A percentile compares a stretch with the other conserved stretches of the same genome.
These are phyloP conservation scores for Phorcus lineatus DNA, from an alignment of 2,888 invertebrate species.

Conservation along the genomic window DNA sequence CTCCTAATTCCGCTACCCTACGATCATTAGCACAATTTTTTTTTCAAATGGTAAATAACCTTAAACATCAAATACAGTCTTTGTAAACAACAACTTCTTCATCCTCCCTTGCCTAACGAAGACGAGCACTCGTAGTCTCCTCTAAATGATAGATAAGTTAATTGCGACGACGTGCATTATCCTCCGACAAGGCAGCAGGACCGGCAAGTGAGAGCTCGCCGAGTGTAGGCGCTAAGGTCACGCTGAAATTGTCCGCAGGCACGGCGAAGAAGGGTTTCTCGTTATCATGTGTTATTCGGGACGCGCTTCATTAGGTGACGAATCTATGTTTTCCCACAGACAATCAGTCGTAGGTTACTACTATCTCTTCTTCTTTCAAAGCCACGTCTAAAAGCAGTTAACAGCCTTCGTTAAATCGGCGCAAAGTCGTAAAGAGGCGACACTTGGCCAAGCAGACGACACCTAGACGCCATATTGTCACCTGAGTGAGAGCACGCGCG, in stretches of 20 bases:
- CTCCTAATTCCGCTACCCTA: too few species aligned
- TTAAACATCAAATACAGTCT: too few species aligned
- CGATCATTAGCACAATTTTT: too few species aligned
- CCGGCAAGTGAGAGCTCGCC: too few species aligned
- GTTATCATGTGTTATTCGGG: slow-evolving; percentile 10
- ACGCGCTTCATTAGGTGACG: slow-evolving; percentile 15
- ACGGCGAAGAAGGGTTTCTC: not conserved
- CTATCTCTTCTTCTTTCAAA: slow-evolving; percentile 18
- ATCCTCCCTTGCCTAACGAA: too few species aligned
- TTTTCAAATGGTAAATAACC: too few species aligned
- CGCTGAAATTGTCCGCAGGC: not conserved
- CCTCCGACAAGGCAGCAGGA: too few species aligned
- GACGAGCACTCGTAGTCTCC: too few species aligned
- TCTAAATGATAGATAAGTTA: too few species aligned
- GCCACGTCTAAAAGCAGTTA: slow-evolving; percentile 18
- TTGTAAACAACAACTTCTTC: too few species aligned
- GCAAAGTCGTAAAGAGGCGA: slow-evolving; percentile 18
- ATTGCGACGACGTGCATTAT: too few species aligned
- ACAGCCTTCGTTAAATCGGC: slow-evolving; percentile 20
- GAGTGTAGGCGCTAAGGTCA: not conserved
- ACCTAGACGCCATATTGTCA: slow-evolving; percentile 17
- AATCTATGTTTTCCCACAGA: slow-evolving; percentile 24
- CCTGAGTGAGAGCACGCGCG: slow-evolving; percentile 19
- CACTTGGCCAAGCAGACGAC: slow-evolving; percentile 4
- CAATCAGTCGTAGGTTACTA: slow-evolving; percentile 20